These are phyloP conservation scores for Synanthedon vespiformis DNA, from an alignment of 2,888 invertebrate genomes.

Conservation along the genomic window DNA sequence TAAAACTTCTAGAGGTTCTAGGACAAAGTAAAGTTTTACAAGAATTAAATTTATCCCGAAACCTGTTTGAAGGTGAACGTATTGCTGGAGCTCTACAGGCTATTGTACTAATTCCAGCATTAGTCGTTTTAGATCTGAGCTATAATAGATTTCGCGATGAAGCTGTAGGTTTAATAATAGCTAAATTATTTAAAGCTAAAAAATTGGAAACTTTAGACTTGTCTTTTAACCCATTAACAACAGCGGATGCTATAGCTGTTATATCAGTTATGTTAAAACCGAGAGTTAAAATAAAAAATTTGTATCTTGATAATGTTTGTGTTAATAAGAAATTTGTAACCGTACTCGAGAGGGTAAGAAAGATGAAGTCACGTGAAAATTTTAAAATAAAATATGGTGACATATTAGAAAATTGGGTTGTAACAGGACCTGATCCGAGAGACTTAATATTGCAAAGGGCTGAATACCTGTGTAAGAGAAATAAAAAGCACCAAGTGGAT, in stretches of 20 bases:
- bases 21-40: constrained; percentile 15
- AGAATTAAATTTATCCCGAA: constrained; percentile 29
- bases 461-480: constrained; percentile 16
- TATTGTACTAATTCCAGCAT: constrained; percentile 15
- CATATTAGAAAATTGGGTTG: constrained; percentile 18
- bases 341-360: constrained; percentile 16
- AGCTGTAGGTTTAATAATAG: constrained; percentile 14
- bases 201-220: constrained; percentile 23
- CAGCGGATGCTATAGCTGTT: constrained; percentile 16
- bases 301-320: constrained; percentile 21
- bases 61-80: constrained; percentile 9
- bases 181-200: constrained; percentile 16
- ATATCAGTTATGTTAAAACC: constrained; percentile 20
- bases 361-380: constrained; percentile 19
- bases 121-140: constrained; percentile 22
- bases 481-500: constrained; percentile 6
- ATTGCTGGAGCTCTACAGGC: constrained; percentile 18
- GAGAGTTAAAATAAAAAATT: constrained; percentile 20
- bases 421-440: constrained; percentile 20
- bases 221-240: constrained; percentile 27
- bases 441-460: constrained; percentile 22
- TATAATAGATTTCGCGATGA: constrained; percentile 23
- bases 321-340: constrained; percentile 21
- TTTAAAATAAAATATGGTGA: constrained; percentile 19
- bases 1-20: constrained; percentile 19